These are phyloP conservation scores for Chloebia gouldiae DNA, from an alignment of 2,113 vertebrate species.

Conservation along the genomic window DNA sequence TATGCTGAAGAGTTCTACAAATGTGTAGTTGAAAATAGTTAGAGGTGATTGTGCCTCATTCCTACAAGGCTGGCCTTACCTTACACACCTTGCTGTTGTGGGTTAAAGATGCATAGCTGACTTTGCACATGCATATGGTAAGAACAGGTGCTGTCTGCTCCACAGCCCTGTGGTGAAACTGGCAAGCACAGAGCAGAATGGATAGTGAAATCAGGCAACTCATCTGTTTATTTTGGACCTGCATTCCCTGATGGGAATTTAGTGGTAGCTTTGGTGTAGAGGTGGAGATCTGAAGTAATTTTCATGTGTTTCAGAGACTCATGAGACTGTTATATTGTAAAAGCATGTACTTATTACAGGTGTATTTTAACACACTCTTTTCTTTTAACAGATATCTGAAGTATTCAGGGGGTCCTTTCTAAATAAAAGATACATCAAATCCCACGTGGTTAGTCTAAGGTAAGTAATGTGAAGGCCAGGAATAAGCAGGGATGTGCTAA, in stretches of 20 bases:
- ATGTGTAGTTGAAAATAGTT: background rate
- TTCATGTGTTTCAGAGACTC: background rate
- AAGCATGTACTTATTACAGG: background rate
- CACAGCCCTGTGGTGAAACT: background rate
- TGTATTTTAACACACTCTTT: background rate
- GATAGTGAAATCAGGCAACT: background rate
- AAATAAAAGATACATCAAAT: conserved; percentile 56
- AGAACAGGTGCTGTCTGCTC: background rate
- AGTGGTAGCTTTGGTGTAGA: background rate
- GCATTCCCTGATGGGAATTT: background rate
- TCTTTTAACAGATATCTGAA: conserved; percentile 64
- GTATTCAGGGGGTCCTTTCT: conserved; percentile 67
- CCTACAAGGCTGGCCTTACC: background rate
- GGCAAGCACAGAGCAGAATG: background rate
- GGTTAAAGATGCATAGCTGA: background rate
- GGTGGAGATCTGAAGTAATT: background rate
- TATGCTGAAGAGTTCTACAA: background rate
- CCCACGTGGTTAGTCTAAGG: conserved; percentile 68
- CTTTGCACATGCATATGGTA: background rate
- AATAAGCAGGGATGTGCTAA: background rate
- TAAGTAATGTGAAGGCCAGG: conserved; percentile 22
- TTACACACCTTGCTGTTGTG: background rate
- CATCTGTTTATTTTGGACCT: background rate
- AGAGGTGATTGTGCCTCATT: background rate
- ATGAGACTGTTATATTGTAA: background rate